Evolutionary conservation across 2,113 vertebrate species (phyloP).

Genomic region (Gymnobelideus leadbeateri): DNA sequence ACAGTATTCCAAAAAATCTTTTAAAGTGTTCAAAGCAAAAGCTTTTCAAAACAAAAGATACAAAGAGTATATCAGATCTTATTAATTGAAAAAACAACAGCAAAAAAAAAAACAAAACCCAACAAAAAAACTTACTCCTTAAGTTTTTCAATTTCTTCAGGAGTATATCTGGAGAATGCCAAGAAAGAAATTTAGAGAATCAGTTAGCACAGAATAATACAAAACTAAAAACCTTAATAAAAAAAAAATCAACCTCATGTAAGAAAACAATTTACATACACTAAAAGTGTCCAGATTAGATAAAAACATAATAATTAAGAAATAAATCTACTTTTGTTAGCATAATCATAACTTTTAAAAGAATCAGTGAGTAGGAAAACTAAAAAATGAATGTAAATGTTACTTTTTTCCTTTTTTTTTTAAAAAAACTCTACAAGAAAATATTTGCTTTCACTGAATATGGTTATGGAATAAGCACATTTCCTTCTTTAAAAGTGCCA

Average conservation of each 20-base stretch:
- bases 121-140: slow-evolving; percentile 92
- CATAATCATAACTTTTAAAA: slow-evolving; percentile 36
- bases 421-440: neutral
- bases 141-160: slow-evolving; percentile 96
- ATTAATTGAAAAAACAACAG: slow-evolving; percentile 46
- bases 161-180: slow-evolving; percentile 90
- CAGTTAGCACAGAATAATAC: slow-evolving; percentile 62
- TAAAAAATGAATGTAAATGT: neutral
- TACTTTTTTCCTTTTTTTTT: neutral
- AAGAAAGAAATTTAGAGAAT: slow-evolving; percentile 73
- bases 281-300: neutral
- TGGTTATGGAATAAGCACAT: neutral
- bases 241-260: slow-evolving; percentile 56
- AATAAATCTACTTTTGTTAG: slow-evolving; percentile 14
- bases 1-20: slow-evolving; percentile 46
- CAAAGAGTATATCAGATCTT: slow-evolving; percentile 44
- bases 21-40: slow-evolving; percentile 34
- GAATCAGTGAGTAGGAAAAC: slow-evolving; percentile 4
- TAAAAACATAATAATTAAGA: neutral
- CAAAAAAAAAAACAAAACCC: no score
- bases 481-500: neutral
- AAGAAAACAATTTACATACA: slow-evolving; percentile 14
- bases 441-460: neutral
- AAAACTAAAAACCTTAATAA: slow-evolving; percentile 46
- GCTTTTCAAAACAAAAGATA: slow-evolving; percentile 46